A percentile compares a stretch with the other conserved stretches of the same genome.
These are phyloP conservation scores for Calephelis perditalis DNA, from an alignment of 2,888 invertebrate species.

Conservation along the genomic window DNA sequence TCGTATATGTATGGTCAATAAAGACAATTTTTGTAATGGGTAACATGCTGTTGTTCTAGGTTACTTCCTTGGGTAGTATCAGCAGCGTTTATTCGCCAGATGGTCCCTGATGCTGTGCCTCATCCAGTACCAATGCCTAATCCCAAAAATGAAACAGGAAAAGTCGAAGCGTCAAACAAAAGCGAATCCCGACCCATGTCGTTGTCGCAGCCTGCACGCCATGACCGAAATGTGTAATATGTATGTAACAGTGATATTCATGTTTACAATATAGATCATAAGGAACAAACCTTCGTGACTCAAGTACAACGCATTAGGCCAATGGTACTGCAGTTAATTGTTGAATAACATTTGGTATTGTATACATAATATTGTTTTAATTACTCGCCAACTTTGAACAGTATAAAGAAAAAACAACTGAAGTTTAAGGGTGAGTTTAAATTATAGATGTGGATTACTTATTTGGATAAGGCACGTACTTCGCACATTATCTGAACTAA, in stretches of 20 bases:
- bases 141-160: slow-evolving; percentile 3
- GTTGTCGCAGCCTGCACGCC: slow-evolving; percentile 54
- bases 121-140: slow-evolving; percentile 21
- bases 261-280: slow-evolving; percentile 1
- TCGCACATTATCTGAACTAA: too few relatives aligned
- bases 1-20: too few relatives aligned
- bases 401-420: too few relatives aligned
- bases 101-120: slow-evolving; percentile 85
- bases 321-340: too few relatives aligned
- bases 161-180: slow-evolving; percentile 32
- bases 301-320: too few relatives aligned
- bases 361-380: too few relatives aligned
- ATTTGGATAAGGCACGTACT: too few relatives aligned
- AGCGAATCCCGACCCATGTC: slow-evolving; percentile 56
- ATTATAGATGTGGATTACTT: too few relatives aligned
- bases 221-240: slow-evolving; percentile 51
- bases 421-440: too few relatives aligned
- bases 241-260: neutral
- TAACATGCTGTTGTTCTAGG: slow-evolving; percentile 61
- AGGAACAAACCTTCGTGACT: neutral
- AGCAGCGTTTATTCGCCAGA: slow-evolving; percentile 80
- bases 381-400: too few relatives aligned
- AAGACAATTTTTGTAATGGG: neutral
- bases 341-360: too few relatives aligned
- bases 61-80: slow-evolving; percentile 84